phyloP scores from a whole-genome alignment of 2,888 invertebrate genomes.

The Platypus cylindrus region DNA sequence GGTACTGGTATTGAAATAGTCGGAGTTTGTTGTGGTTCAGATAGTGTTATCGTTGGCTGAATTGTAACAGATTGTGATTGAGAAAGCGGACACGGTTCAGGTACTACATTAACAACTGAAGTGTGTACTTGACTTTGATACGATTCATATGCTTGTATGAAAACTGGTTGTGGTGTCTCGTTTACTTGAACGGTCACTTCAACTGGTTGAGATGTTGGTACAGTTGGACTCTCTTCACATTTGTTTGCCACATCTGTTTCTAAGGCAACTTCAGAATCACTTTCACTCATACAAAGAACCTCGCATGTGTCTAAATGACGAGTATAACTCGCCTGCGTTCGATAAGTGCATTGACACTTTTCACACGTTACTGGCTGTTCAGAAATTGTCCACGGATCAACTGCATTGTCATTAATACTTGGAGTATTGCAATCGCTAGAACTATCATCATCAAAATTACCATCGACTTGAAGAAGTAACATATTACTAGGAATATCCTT shows the following conservation, averaged over 20 bases:
- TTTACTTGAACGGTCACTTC: constrained; percentile 14
- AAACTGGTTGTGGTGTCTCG: constrained; percentile 23
- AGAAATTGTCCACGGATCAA: constrained; percentile 32
- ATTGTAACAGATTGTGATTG: constrained; percentile 2
- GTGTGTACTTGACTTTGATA: constrained; percentile 32
- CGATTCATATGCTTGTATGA: constrained; percentile 30
- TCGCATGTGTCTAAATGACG: constrained; percentile 67
- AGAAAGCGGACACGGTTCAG: constrained; percentile 10
- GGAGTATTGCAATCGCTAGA: constrained; percentile 39
- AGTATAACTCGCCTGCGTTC: constrained; percentile 70
- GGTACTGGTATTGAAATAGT: constrained; percentile 14
- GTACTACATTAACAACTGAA: constrained; percentile 25
- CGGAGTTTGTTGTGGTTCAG: constrained; percentile 5
- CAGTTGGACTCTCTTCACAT: constrained; percentile 7
- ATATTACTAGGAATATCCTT: constrained; percentile 30
- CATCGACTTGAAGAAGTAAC: constrained; percentile 43
- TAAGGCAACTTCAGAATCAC: constrained; percentile 51
- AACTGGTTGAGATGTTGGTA: constrained; percentile 2
- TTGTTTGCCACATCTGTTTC: constrained; percentile 10
- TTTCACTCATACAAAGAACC: constrained; percentile 67
- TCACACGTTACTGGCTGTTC: constrained; percentile 75
- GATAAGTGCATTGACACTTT: constrained; percentile 75
- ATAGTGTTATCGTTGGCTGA: constrained; percentile 8
- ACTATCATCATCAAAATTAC: constrained; percentile 39
- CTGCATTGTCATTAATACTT: constrained; percentile 19